Evolutionary conservation across 2,797 vertebrate genomes (phyloP).

Genomic region (Cynodonichthys magdalenae): DNA sequence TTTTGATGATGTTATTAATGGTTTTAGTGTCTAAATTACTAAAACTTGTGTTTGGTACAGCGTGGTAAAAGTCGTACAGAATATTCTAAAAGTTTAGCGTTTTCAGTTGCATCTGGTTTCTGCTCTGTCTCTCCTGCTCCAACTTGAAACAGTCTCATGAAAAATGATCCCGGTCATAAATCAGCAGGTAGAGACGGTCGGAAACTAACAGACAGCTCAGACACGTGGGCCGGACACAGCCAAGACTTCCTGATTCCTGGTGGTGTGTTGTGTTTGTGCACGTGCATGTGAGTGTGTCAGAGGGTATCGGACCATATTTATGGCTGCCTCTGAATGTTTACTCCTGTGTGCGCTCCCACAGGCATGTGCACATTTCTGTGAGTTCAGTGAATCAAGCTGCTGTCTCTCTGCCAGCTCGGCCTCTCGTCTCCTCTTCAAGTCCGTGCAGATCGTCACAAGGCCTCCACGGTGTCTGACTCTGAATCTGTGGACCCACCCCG

Average conservation of each 20-base stretch:
- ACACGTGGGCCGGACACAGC: constrained; percentile 63
- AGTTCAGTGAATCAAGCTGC: constrained; percentile 27
- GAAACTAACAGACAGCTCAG: constrained; percentile 65
- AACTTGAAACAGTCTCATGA: constrained; percentile 7
- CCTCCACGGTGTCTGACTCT: constrained; percentile 62
- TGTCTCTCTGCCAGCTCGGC: constrained; percentile 44
- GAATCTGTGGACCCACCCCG: constrained; percentile 18
- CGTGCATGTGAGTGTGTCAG: constrained; percentile 19
- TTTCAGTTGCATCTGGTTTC: not conserved
- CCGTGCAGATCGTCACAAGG: constrained; percentile 48
- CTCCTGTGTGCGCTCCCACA: constrained; percentile 19
- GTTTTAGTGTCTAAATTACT: not conserved
- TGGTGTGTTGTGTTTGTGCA: constrained; percentile 25
- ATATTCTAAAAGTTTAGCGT: not conserved
- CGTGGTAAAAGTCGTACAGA: not conserved
- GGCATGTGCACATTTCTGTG: constrained; percentile 16
- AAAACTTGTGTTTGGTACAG: not conserved
- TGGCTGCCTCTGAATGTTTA: constrained; percentile 34
- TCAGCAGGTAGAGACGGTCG: constrained; percentile 49
- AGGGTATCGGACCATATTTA: constrained; percentile 38
- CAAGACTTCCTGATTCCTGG: constrained; percentile 60
- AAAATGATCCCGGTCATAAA: constrained; percentile 51
- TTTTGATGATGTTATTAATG: no score
- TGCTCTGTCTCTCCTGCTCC: constrained; percentile 1
- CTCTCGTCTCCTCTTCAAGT: constrained; percentile 31